Evolutionary conservation across 1,140 invertebrate species (phyloP), one percentile per base, ranked within the genome.

Genomic region (Drosophila lowei): DNA sequence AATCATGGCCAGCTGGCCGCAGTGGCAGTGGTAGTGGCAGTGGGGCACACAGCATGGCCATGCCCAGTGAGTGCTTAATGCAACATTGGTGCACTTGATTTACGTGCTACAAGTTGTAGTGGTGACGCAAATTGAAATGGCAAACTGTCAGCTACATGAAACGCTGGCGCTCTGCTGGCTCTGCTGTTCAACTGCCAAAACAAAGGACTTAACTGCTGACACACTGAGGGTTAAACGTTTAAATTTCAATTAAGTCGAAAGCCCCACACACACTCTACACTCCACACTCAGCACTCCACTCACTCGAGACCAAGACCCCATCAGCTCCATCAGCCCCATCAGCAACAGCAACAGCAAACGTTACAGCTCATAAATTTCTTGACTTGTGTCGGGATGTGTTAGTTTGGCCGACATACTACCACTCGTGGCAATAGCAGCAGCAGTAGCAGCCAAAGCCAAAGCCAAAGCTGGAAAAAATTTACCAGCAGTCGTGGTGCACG

Each of bases 341-440:
- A 57, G 64, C 44, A 73, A 47, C 71, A 53, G 46, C 54, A 72
- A 25, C 25, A 54, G 50, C 46, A 57, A 70, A 61, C 70, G 83
- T 89, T 89, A 89, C 84, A 88, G 83, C 84, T 88, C 83, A 88
- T 88, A 88, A 88, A 88, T 88, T 88, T 71, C 84, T 79, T 88
- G 84, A 88, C 83, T 88, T 89, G 79, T 89, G 84, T 77, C 83
- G 71, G 84, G 72, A 79, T 89, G 72, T 89, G 83, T 89, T 84
- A 78, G 83, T 54, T 75, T 61, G 58, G 73, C 83, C 78, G 74
- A 80, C 81, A 75, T 81, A 78, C 79, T 38, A 11, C 34, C 65
- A 68, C 65, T 68, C 65, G 65, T 86, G 61, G 34, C 34, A 38
- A 70, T 72, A 25, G 62, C 72, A 70, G 62, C 63, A 70, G 48